These are phyloP conservation scores for Thecophora atra DNA, from an alignment of 2,888 invertebrate species.

Conservation along the genomic window DNA sequence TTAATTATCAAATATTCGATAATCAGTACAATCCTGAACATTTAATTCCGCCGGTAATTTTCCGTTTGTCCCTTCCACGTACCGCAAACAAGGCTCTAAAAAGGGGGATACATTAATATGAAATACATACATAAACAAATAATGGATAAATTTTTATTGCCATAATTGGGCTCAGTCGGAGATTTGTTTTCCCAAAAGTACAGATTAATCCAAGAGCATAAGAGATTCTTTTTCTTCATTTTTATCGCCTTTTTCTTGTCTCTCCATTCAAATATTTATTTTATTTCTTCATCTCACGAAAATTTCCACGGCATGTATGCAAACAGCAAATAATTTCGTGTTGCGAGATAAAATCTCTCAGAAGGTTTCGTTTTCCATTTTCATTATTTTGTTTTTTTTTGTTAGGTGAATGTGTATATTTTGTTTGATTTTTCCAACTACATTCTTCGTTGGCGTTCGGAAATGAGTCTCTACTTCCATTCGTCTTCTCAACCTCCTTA, in stretches of 20 bases:
- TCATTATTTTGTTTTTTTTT: slow-evolving; percentile 15
- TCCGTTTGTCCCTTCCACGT: too few relatives aligned
- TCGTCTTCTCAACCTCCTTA: neutral
- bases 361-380: neutral
- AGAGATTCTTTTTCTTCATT: neutral
- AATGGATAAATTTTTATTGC: too few relatives aligned
- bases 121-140: too few relatives aligned
- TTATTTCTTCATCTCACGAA: slow-evolving; percentile 24
- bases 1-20: too few relatives aligned
- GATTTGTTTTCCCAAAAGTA: neutral
- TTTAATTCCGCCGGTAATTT: too few relatives aligned
- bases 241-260: neutral
- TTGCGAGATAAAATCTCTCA: slow-evolving; percentile 30
- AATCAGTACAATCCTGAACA: too few relatives aligned
- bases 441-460: neutral
- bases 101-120: too few relatives aligned
- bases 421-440: neutral
- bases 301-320: slow-evolving; percentile 26
- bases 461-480: neutral
- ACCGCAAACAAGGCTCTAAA: too few relatives aligned
- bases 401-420: neutral
- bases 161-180: too few relatives aligned
- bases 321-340: slow-evolving; percentile 37
- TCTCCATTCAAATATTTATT: neutral
- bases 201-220: neutral